phyloP scores from a whole-genome alignment of 2,113 vertebrate genomes.

The Epinephelus moara region DNA sequence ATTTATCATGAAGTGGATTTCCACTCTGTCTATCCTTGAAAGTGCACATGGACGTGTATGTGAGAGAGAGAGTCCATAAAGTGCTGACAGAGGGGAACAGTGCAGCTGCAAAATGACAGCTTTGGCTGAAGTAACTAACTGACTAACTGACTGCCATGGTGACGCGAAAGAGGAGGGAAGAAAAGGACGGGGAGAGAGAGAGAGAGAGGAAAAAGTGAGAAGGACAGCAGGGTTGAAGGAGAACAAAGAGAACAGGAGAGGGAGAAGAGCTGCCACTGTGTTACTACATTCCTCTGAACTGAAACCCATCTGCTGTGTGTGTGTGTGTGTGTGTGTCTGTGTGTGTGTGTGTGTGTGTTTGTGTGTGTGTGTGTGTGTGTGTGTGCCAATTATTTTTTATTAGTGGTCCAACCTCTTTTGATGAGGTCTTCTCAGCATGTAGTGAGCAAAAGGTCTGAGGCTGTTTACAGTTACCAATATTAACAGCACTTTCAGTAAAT shows the following conservation, averaged over 20 bases:
- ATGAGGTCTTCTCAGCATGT: background rate
- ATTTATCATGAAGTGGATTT: conserved; percentile 6
- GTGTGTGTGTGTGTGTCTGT: no score
- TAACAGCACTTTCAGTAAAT: background rate
- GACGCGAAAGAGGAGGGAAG: conserved; percentile 25
- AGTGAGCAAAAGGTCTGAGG: background rate
- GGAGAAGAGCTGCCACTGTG: conserved; percentile 10
- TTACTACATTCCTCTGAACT: background rate
- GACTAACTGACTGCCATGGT: background rate
- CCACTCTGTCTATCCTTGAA: background rate
- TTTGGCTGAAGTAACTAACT: conserved; percentile 15
- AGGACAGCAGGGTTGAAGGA: background rate
- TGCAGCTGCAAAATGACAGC: conserved; percentile 62
- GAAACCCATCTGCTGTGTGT: background rate
- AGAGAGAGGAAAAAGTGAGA: background rate
- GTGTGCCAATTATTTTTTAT: background rate
- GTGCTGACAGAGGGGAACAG: conserved; percentile 52
- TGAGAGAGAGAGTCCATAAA: conserved; percentile 9
- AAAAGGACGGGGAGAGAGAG: background rate
- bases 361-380: no score
- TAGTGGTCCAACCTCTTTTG: background rate
- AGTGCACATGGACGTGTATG: background rate
- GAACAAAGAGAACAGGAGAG: conserved; percentile 31
- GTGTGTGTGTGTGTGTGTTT: no score
- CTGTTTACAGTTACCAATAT: background rate